phyloP scores from a whole-genome alignment of 2,113 vertebrate species.

The Piprites chloris region DNA sequence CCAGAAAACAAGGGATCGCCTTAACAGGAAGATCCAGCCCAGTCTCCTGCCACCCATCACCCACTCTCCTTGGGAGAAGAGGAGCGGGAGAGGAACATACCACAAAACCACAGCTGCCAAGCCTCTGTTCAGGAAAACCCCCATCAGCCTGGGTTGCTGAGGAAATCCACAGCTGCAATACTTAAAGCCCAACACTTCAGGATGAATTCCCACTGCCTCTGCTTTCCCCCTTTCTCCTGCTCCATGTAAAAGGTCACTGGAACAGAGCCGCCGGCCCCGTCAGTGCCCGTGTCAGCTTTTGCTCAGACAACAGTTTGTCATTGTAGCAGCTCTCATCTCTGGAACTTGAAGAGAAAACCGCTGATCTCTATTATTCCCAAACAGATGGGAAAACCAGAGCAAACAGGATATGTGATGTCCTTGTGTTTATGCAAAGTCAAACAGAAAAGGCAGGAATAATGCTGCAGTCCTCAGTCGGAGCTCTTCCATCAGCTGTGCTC shows the following conservation, averaged over 20 bases:
- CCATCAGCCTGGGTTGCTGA: background rate
- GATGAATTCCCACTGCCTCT: background rate
- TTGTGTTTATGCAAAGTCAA: constrained; percentile 49
- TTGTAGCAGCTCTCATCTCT: constrained; percentile 43
- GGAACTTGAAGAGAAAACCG: constrained; percentile 51
- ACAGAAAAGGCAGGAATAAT: constrained; percentile 36
- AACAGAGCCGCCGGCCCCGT: background rate
- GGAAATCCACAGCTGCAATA: background rate
- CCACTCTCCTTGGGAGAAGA: background rate
- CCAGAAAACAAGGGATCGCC: background rate
- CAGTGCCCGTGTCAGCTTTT: constrained; percentile 30
- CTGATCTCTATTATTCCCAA: constrained; percentile 55
- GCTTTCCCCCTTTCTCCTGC: background rate
- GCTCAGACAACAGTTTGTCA: constrained; percentile 38
- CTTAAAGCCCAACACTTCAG: background rate
- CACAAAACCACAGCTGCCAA: background rate
- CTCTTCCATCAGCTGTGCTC: background rate
- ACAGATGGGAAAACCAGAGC: constrained; percentile 54
- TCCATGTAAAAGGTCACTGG: background rate
- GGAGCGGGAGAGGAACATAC: background rate
- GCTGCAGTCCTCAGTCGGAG: background rate
- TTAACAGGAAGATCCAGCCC: background rate
- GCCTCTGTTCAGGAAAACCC: background rate
- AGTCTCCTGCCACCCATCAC: background rate
- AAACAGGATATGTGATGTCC: constrained; percentile 29